Base-by-base conservation (phyloP, 1,140 invertebrate genomes). In the Aphaenogaster rudis region DNA sequence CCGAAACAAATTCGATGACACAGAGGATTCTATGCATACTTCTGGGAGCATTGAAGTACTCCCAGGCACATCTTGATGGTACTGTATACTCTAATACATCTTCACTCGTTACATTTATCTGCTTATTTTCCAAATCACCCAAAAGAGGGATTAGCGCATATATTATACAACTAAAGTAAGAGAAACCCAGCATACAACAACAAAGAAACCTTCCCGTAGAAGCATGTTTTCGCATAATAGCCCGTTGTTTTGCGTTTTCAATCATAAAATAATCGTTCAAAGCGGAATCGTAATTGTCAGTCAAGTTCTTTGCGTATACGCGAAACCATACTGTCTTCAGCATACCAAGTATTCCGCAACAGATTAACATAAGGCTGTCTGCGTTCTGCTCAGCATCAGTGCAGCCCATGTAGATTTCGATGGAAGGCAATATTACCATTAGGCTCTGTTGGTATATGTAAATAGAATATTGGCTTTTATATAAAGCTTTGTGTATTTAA, bases 141-240 rank as follows among this genome's bases (percentile, higher is more conserved):
- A 90, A 4, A 45, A 85, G 8, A 9, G 79, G 42, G 0, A 66
- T 77, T 4, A 71, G 0, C 57, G 42, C 36, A 6, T 76, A 66
- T 8, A 84, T 13, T 9, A 52, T 21, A 5, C 74, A 42, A 7
- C 52, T n/a, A 2, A 21, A 9, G 9, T 87, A 90, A 13, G 88
- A 63, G 33, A 61, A 61, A 5, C 15, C 15, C 13, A 89, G 33
- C 3, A 88, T 15, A 2, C 1, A 42, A 13, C 17, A 57, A 9
- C 28, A 79, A 1, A 81, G 21, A 1, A 78, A 2, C 28, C 74
- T 66, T 0, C 66, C 67, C 45, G 84, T 88, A 9, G 33, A 69
- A 13, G 89, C 86, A 36, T 89, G 86, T 11, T 17, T 63, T 48
- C 67, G 63, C 45, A 90, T 52, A 4, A 90, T 79, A 0, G n/a